phyloP scores from a whole-genome alignment of 2,113 vertebrate genomes.

The Monarcha castaneiventris region DNA sequence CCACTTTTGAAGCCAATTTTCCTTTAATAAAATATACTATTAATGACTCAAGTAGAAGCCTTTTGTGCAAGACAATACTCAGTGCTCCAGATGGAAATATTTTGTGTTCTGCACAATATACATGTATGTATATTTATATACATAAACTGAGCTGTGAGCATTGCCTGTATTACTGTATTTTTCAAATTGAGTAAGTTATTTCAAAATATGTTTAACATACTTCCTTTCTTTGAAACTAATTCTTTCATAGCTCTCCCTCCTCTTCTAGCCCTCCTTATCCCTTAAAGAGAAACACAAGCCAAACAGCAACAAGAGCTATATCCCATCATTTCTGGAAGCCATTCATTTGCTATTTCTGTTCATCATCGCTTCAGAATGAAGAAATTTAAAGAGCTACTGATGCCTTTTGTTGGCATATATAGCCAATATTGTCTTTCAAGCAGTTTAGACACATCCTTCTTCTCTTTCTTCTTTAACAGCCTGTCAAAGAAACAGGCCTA shows the following conservation, averaged over 20 bases:
- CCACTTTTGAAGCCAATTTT: slow-evolving; percentile 79
- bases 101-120: slow-evolving; percentile 58
- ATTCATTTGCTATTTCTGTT: slow-evolving; percentile 73
- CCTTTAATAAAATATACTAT: slow-evolving; percentile 80
- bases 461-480: slow-evolving; percentile 56
- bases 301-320: slow-evolving; percentile 49
- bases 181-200: slow-evolving; percentile 49
- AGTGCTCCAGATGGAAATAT: slow-evolving; percentile 67
- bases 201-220: slow-evolving; percentile 63
- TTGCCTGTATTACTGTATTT: slow-evolving; percentile 39
- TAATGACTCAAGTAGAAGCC: slow-evolving; percentile 75
- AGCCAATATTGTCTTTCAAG: slow-evolving; percentile 58
- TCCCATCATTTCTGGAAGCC: slow-evolving; percentile 67
- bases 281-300: slow-evolving; percentile 60
- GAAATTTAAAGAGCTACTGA: slow-evolving; percentile 68
- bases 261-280: background rate
- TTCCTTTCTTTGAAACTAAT: slow-evolving; percentile 62
- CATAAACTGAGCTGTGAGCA: slow-evolving; percentile 16
- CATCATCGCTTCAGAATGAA: slow-evolving; percentile 51
- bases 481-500: slow-evolving; percentile 55
- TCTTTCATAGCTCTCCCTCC: slow-evolving; percentile 19
- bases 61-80: slow-evolving; percentile 76
- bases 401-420: slow-evolving; percentile 63
- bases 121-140: slow-evolving; percentile 52
- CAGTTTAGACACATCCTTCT: slow-evolving; percentile 39